Evolutionary conservation across 2,797 vertebrate species (phyloP), one percentile per base, ranked within the genome.

Genomic region (Corythornis leucogaster): DNA sequence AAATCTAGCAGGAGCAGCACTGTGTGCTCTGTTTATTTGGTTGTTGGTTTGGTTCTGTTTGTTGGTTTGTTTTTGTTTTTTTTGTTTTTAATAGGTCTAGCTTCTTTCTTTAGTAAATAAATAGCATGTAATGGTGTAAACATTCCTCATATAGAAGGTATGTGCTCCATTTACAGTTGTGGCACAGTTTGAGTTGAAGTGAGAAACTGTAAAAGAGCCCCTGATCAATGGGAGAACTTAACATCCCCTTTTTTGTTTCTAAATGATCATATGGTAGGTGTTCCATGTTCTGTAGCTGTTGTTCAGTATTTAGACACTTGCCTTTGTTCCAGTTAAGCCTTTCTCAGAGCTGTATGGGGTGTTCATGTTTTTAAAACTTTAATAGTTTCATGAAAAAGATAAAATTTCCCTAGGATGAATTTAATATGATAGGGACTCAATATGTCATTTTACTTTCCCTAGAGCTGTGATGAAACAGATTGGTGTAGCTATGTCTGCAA

Each of bases 31-130:
- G 38, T 38, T 38, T 38, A 38, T 38, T 38, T 38, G 38, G 38
- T 38, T 38, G 38, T 38, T 38, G 38, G 38, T 38, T 38, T 38
- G 38, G 38, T 12, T 38, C 38, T 38, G 38, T 38, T 38, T 13
- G 38, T 38, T 38, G 38, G 38, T 38, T 38, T 13, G 55, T 30
- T 63, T 54, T 31, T 30, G 30, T 55, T 55, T 54, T 54, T 54
- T n/a, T 31, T 31, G 20, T 22, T 31, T 8, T 89, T 12, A 85
- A 86, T 87, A 97, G 91, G 92, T 93, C 90, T 26, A 93, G 78
- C 94, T 96, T 96, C 90, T 97, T 96, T 93, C 89, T 95, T 94
- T 48, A 91, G 89, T 71, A 80, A 93, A 95, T 75, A 87, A 96
- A 94, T 91, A 87, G 80, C 80, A 83, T 13, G 75, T 66, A 91